A percentile compares a stretch with the other conserved stretches of the same genome.
Conservation (phyloP, 2,797 vertebrate species). For the Macrochelys suwanniensis region DNA sequence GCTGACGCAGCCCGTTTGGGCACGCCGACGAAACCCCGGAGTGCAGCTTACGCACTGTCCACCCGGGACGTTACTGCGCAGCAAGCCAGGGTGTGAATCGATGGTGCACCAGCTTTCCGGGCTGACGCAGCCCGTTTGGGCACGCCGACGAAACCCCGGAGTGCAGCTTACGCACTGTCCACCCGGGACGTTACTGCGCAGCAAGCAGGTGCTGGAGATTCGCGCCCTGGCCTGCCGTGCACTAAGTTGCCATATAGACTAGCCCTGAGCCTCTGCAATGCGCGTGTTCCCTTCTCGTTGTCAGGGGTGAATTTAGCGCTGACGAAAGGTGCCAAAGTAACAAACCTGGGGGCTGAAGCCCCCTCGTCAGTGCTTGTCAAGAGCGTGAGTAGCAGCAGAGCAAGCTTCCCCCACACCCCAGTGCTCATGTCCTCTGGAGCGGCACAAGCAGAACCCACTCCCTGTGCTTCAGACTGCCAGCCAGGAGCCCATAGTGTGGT, state of each 20-base stretch:
- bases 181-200: neutral
- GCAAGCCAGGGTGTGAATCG: neutral
- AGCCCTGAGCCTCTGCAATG: accelerated
- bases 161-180: neutral
- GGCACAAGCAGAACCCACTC: neutral
- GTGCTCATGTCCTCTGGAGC: neutral
- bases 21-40: neutral
- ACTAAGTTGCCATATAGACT: neutral
- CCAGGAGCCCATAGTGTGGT: neutral
- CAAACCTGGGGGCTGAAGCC: neutral
- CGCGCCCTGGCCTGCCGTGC: neutral
- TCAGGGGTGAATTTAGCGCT: neutral
- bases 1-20: neutral
- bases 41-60: neutral
- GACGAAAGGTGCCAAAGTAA: accelerated
- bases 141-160: neutral
- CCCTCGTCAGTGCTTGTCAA: accelerated
- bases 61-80: no score
- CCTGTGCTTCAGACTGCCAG: neutral
- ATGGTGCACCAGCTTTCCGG: no score
- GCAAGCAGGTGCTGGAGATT: neutral
- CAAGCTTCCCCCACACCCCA: neutral
- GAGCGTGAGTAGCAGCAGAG: neutral
- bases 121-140: neutral
- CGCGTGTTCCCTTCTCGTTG: neutral